Evolutionary conservation across 2,888 invertebrate genomes (phyloP).

Genomic region (Metacarcinus magister): DNA sequence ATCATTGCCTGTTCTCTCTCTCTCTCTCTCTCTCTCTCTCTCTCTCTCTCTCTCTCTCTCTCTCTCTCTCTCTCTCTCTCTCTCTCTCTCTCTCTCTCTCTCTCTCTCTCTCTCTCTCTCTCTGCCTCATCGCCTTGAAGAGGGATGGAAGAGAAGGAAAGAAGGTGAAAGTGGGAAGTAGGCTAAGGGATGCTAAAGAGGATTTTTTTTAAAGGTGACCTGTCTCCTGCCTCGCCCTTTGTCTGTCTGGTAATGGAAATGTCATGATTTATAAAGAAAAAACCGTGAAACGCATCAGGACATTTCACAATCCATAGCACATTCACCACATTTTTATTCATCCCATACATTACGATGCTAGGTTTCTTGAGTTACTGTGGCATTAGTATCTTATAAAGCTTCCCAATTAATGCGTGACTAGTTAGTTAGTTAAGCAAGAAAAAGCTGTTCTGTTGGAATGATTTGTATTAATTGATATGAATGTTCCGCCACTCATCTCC

Average conservation of each 20-base stretch:
- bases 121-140: not conserved
- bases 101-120: not conserved
- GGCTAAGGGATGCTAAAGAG: constrained; percentile 51
- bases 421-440: not conserved
- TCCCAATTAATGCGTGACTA: not conserved
- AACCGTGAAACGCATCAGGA: not conserved
- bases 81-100: constrained; percentile 39
- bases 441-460: not conserved
- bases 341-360: not conserved
- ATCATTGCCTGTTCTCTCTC: not conserved
- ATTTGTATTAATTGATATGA: not conserved
- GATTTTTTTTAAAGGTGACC: constrained; percentile 47
- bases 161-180: not conserved
- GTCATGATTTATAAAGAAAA: not conserved
- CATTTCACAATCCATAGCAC: not conserved
- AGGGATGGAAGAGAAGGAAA: not conserved
- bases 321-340: not conserved
- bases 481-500: not conserved
- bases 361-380: not conserved
- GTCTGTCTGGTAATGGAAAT: not conserved
- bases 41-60: constrained; percentile 44
- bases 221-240: not conserved
- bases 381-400: not conserved
- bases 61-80: constrained; percentile 19
- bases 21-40: constrained; percentile 49